Evolutionary conservation across 2,113 vertebrate genomes (phyloP).

Genomic region (Haplochromis vanheusdeni): DNA sequence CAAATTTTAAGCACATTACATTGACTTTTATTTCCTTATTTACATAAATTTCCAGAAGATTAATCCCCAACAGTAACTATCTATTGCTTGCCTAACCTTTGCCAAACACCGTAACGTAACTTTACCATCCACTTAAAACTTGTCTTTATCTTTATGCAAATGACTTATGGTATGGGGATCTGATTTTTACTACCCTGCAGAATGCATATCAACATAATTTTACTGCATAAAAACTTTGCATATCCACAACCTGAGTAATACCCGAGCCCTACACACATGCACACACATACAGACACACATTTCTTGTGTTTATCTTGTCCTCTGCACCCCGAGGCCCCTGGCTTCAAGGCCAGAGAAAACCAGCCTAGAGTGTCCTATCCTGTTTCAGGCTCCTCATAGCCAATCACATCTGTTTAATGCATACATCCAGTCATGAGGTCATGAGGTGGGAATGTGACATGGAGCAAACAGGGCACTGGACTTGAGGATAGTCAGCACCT

Average conservation of each 20-base stretch:
- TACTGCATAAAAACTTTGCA: background rate
- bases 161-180: background rate
- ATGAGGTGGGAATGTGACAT: conserved; percentile 65
- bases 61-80: background rate
- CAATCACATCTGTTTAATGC: conserved; percentile 71
- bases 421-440: conserved; percentile 65
- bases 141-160: background rate
- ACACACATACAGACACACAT: background rate
- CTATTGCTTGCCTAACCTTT: background rate
- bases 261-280: background rate
- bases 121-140: background rate
- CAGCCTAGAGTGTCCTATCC: conserved; percentile 58
- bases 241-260: background rate
- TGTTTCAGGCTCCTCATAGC: conserved; percentile 63
- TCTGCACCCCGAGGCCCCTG: conserved; percentile 50
- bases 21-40: background rate
- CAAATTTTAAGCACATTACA: background rate
- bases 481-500: conserved; percentile 30
- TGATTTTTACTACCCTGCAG: background rate
- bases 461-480: conserved; percentile 49
- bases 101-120: background rate
- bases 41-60: background rate
- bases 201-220: background rate
- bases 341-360: conserved; percentile 64
- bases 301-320: conserved; percentile 55